Conservation (phyloP, 2,113 vertebrate genomes). For the Tichodroma muraria region DNA sequence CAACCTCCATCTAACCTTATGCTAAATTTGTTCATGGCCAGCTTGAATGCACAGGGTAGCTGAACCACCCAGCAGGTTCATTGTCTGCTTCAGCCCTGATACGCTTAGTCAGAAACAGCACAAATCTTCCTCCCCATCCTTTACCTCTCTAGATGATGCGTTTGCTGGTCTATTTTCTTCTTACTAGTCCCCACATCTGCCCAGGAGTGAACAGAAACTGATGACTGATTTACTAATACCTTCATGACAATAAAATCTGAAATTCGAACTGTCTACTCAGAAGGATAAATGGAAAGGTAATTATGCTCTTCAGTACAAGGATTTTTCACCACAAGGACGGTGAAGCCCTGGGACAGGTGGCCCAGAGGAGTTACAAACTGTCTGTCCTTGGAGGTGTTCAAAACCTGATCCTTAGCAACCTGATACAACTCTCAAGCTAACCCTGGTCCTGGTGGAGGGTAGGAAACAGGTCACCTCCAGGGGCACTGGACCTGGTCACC, state of each 20-base stretch:
- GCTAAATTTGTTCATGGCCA: background rate
- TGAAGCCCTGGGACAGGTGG: background rate
- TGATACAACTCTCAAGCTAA: background rate
- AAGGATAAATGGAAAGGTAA: background rate
- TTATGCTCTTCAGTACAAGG: background rate
- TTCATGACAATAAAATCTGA: background rate
- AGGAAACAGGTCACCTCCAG: background rate
- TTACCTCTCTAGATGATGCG: background rate
- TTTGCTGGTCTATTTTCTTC: background rate
- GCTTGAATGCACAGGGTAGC: background rate
- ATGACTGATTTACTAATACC: background rate
- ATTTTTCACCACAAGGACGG: rapidly evolving
- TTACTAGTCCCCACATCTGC: background rate
- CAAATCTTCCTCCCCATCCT: background rate
- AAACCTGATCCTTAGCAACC: background rate
- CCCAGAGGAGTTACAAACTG: background rate
- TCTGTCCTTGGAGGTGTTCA: background rate
- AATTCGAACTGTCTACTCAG: background rate
- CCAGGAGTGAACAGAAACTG: background rate
- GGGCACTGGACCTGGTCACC: background rate
- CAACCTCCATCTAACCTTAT: background rate
- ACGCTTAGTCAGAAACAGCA: background rate
- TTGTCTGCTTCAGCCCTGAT: background rate
- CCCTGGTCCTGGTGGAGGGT: background rate
- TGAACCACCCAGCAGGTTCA: background rate